A percentile compares a stretch with the other conserved stretches of the same genome.
These are phyloP conservation scores for Bursaphelenchus mucronatus DNA, from an alignment of 1,140 invertebrate genomes.

Conservation along the genomic window DNA sequence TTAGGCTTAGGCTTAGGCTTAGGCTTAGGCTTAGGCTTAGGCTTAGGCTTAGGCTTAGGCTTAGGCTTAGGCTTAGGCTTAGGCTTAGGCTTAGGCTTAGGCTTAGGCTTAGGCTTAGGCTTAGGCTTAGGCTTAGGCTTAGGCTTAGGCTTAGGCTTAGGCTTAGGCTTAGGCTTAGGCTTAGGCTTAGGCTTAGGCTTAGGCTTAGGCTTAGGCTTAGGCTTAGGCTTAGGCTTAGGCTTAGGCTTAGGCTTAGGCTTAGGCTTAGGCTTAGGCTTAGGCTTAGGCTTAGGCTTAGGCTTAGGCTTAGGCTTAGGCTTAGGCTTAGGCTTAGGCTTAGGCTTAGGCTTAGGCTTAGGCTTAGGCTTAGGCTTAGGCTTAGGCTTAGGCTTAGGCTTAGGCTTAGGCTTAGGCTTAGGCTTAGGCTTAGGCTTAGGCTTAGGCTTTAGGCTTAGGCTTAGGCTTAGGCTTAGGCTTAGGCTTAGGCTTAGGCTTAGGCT, in stretches of 20 bases:
- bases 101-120: conserved; percentile 15
- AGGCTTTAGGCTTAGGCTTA: conserved; percentile 24
- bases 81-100: background rate
- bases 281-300: conserved; percentile 26
- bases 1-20: no score
- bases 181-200: conserved; percentile 23
- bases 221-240: conserved; percentile 38
- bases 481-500: conserved; percentile 37
- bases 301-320: conserved; percentile 37
- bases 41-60: no score
- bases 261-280: conserved; percentile 25
- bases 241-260: conserved; percentile 32
- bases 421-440: conserved; percentile 32
- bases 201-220: conserved; percentile 33
- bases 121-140: conserved; percentile 28
- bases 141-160: conserved; percentile 30
- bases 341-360: conserved; percentile 29
- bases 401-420: conserved; percentile 38
- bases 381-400: conserved; percentile 33
- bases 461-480: conserved; percentile 26
- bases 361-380: conserved; percentile 23
- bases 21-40: no score
- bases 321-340: conserved; percentile 35
- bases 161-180: conserved; percentile 29
- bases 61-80: no score